Percentiles rank a stretch among this genome's conserved stretches.
These are phyloP conservation scores for Campoletis sonorensis DNA, from an alignment of 1,140 invertebrate genomes.

Conservation along the genomic window DNA sequence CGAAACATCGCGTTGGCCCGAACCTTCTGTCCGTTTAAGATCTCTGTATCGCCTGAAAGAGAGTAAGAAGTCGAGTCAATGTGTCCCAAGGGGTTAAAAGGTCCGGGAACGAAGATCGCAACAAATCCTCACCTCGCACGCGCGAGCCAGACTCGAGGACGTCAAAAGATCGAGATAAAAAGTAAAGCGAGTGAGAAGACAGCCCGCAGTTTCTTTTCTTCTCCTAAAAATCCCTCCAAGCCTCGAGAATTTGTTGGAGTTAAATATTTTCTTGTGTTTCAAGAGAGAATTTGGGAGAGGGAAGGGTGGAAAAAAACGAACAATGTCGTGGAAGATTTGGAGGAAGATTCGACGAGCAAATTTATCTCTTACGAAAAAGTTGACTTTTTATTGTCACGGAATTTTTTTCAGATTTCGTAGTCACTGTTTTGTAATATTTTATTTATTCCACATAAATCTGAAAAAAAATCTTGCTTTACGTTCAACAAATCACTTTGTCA, in stretches of 20 bases:
- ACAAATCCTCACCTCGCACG: conserved; percentile 1
- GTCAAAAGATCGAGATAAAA: conserved; percentile 27
- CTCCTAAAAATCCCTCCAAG: background rate
- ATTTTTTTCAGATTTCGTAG: background rate
- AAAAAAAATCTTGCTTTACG: too few species aligned
- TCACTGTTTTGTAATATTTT: background rate
- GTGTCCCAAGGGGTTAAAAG: conserved; percentile 21
- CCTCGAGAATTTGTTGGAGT: background rate
- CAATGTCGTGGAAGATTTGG: too few species aligned
- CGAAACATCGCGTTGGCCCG: too few species aligned
- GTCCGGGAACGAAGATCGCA: background rate
- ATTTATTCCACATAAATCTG: background rate
- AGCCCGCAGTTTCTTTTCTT: background rate
- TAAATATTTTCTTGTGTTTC: conserved; percentile 2
- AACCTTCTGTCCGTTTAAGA: too few species aligned
- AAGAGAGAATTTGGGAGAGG: background rate
- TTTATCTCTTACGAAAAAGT: too few species aligned
- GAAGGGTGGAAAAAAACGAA: background rate
- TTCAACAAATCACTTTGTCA: too few species aligned
- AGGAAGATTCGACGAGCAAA: too few species aligned
- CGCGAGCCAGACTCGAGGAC: background rate
- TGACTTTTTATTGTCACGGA: background rate
- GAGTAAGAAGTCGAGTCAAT: conserved; percentile 2
- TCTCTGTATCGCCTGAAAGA: background rate
- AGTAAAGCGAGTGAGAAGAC: background rate